Base-by-base conservation (phyloP, 2,113 vertebrate genomes). In the Lutjanus erythropterus region DNA sequence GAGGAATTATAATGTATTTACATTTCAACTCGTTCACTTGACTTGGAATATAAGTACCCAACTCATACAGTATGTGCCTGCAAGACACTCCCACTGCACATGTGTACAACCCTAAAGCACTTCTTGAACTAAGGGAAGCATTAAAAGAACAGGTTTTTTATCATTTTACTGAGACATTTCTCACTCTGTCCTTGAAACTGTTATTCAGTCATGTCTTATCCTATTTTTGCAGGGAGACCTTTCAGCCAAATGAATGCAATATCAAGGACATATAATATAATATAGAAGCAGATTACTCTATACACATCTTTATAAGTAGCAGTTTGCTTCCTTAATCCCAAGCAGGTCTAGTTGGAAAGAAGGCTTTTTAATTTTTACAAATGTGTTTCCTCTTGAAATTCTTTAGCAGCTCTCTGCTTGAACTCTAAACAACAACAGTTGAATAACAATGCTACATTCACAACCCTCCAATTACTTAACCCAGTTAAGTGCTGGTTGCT, bases 401-500 rank as follows among this genome's bases (percentile, higher is more conserved):
- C 27, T 31, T 44, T 6, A 74, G 33, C 61, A 35, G 9, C 15
- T 33, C 35, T 33, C 27, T 25, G 14, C 52, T 29, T 31, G 27
- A 18, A 49, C 75, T 23, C 14, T 42, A 35, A 39, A 25, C 35
- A 60, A 52, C 56, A 80, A 8, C 53, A 39, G 12, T 0, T 9
- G 6, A 75, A 23, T 2, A 75, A 71, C 66, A 90, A 37, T 82
- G 62, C 50, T 19, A 1, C 61, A 27, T 70, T 87, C 79, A 75
- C 64, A 72, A 5, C 67, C 61, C n/a, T 35, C 46, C 1, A 9
- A 33, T 7, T 37, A 31, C 66, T 80, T 35, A 56, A 0, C 33
- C 56, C 64, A 1, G 14, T 67, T 75, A 27, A 71, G 58, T 60
- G 9, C 18, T 0, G 1, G 9, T 66, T 66, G 29, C 61, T 72